Base-by-base conservation (phyloP, 2,888 invertebrate species). In the Prostheceraeus crozeri region DNA sequence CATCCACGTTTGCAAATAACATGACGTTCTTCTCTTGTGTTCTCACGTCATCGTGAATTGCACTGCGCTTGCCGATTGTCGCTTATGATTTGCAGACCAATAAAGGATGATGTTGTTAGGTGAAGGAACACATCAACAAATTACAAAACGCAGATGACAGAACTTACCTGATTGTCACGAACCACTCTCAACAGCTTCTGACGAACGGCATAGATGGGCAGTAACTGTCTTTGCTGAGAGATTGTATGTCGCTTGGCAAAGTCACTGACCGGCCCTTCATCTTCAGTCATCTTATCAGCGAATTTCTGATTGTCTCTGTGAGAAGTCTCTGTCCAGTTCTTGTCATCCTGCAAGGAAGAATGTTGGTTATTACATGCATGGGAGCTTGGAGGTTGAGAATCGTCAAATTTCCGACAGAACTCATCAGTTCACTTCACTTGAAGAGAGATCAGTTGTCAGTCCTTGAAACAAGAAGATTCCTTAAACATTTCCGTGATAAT, bases 281-380 rank as follows among this genome's bases (percentile, higher is more conserved):
- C 71, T 4, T 69, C 73, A 36, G 72, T 85, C 83, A 98, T 86
- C 72, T 94, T 90, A 62, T 89, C 87, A 0, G 94, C 93, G 77
- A 94, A 98, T 73, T 93, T 93, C 72, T 98, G 96, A 62, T 89
- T 90, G 46, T 87, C 84, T 72, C 85, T 89, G 69, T 86, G 93
- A 65, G 90, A 89, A 0, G 86, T 83, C 3, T 84, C 84, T 65
- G 85, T 87, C 59, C 59, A 59, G 46, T 57, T 52, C 45, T 83
- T 82, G 65, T 82, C 82, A 65, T 83, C 81, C 52, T 79, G 81
- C 65, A 82, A n/a, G n/a, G n/a, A n/a, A n/a, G n/a, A n/a, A n/a
- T 61, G 19, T 63, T 56, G 14, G 33, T 33, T 33, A n/a, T n/a
- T 33, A 33, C n/a, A n/a, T n/a, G n/a, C n/a, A n/a, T n/a, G n/a